These are phyloP conservation scores for Acanthosepion pharaonis DNA, from an alignment of 2,888 invertebrate genomes.

Conservation along the genomic window DNA sequence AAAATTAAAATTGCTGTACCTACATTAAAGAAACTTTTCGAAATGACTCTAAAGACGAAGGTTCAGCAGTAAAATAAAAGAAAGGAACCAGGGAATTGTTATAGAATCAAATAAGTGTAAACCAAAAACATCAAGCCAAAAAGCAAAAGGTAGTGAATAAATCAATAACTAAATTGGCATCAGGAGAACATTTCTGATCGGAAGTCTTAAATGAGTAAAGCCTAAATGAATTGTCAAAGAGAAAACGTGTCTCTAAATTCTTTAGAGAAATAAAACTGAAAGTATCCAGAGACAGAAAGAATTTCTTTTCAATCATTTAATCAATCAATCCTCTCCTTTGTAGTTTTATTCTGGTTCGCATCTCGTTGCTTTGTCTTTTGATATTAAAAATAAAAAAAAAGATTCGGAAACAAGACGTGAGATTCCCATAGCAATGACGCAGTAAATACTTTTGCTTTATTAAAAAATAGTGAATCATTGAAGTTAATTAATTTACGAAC, in stretches of 20 bases:
- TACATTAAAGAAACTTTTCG: not conserved
- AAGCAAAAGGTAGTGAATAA: not conserved
- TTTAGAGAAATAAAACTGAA: not conserved
- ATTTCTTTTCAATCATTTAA: not conserved
- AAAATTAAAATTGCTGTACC: no score
- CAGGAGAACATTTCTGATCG: not conserved
- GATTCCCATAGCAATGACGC: not conserved
- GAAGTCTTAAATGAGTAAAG: constrained; percentile 4
- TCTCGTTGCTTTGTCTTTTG: not conserved
- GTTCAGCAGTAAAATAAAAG: not conserved
- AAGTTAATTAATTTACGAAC: not conserved
- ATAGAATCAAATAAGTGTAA: not conserved
- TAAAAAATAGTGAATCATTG: not conserved
- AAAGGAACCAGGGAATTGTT: not conserved
- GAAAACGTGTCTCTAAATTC: not conserved
- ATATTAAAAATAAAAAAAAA: not conserved
- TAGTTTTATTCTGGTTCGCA: not conserved
- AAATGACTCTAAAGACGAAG: not conserved
- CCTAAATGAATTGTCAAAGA: constrained; percentile 33
- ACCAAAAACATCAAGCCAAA: not conserved
- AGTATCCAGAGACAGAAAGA: not conserved
- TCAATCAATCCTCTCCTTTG: not conserved
- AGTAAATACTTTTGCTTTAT: not conserved
- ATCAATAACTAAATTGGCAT: not conserved
- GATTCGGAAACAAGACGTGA: not conserved